Conservation (phyloP, 2,113 vertebrate species). For the Camelus dromedarius region DNA sequence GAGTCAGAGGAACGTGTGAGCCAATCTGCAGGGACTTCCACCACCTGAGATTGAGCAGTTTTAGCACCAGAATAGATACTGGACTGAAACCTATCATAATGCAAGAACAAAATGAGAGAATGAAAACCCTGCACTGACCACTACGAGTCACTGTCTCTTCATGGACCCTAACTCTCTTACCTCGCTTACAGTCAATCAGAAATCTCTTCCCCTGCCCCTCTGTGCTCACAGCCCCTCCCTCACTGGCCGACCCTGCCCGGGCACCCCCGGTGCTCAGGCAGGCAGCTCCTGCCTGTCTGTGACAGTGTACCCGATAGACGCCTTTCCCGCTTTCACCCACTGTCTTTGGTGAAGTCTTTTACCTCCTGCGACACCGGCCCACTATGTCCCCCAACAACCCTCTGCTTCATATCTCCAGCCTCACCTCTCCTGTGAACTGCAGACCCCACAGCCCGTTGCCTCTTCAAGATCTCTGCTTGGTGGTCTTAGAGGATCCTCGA, state of each 20-base stretch:
- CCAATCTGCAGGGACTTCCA: background rate
- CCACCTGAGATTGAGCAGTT: background rate
- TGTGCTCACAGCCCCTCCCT: no score
- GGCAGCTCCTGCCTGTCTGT: no score
- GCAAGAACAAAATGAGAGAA: background rate
- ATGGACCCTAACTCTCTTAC: no score
- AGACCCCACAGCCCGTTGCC: background rate
- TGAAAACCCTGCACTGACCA: background rate
- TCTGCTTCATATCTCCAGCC: background rate
- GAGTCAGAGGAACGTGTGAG: background rate
- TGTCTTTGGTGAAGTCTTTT: no score
- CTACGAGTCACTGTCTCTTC: background rate
- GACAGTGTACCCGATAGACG: no score
- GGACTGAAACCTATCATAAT: background rate
- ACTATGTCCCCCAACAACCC: background rate
- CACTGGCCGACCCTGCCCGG: no score
- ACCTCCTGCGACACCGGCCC: no score
- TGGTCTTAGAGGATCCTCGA: background rate
- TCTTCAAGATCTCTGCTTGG: background rate
- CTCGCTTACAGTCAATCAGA: no score
- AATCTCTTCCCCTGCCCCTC: no score
- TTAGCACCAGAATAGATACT: background rate
- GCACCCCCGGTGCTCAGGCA: no score
- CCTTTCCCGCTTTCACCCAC: no score
- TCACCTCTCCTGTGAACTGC: background rate